Evolutionary conservation across 1,140 invertebrate species (phyloP).

Genomic region (Drosophila pandora): DNA sequence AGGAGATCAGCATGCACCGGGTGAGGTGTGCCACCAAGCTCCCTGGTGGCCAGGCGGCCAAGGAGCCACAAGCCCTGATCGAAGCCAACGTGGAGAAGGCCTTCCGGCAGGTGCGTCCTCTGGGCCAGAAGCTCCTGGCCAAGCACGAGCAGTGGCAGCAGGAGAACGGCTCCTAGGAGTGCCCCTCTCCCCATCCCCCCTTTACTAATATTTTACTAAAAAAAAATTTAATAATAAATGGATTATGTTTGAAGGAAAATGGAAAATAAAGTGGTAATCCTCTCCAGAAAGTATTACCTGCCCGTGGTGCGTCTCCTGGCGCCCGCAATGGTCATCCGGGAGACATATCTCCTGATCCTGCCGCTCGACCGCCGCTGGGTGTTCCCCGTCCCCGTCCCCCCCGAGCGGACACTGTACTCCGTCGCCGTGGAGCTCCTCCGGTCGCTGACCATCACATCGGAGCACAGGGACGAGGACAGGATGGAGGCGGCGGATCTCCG

Average conservation of each 20-base stretch:
- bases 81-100: constrained; percentile 59
- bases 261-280: background rate
- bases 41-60: background rate
- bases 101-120: constrained; percentile 65
- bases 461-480: constrained; percentile 79
- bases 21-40: constrained; percentile 78
- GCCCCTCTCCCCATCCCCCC: too few species aligned
- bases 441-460: constrained; percentile 75
- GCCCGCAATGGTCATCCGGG: constrained; percentile 81
- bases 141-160: constrained; percentile 75
- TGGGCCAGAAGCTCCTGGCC: constrained; percentile 66
- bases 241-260: background rate
- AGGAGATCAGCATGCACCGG: constrained; percentile 91
- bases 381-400: background rate
- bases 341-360: constrained; percentile 72
- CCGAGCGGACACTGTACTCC: constrained; percentile 71
- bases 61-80: constrained; percentile 21
- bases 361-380: constrained; percentile 57
- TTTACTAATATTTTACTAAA: background rate
- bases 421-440: constrained; percentile 79
- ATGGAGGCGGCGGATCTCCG: constrained; percentile 78
- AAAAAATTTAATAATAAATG: background rate
- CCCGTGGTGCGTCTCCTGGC: constrained; percentile 80
- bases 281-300: constrained; percentile 63
- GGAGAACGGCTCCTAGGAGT: constrained; percentile 68